These are phyloP conservation scores for Bucorvus abyssinicus DNA, from an alignment of 2,797 vertebrate genomes.

Conservation along the genomic window DNA sequence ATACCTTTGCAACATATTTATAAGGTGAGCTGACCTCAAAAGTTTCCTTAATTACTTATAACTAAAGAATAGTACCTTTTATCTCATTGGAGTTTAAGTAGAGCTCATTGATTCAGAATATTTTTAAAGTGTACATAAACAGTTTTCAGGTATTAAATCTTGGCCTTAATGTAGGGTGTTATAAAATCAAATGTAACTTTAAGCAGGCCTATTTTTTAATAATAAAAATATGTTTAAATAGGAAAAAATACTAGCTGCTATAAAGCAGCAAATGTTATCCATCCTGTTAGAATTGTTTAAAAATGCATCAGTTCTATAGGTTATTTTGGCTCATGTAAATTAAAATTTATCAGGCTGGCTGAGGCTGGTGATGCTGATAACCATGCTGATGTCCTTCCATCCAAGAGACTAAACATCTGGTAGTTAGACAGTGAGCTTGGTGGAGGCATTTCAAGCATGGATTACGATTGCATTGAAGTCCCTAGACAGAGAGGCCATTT, in stretches of 20 bases:
- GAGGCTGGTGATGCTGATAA: background rate
- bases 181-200: slow-evolving; percentile 56
- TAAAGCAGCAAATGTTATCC: slow-evolving; percentile 26
- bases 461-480: background rate
- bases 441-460: background rate
- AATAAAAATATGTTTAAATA: slow-evolving; percentile 50
- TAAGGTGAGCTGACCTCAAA: slow-evolving; percentile 62
- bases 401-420: background rate
- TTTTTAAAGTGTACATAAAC: slow-evolving; percentile 46
- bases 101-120: slow-evolving; percentile 52
- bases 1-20: slow-evolving; percentile 61
- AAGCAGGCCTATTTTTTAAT: slow-evolving; percentile 33
- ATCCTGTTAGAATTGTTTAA: slow-evolving; percentile 33
- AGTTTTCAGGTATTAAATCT: slow-evolving; percentile 66
- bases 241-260: slow-evolving; percentile 47
- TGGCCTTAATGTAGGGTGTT: slow-evolving; percentile 27
- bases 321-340: slow-evolving; percentile 17
- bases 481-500: background rate
- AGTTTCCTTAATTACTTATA: slow-evolving; percentile 36
- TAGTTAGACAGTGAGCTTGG: background rate
- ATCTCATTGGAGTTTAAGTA: slow-evolving; percentile 55
- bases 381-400: background rate
- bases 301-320: slow-evolving; percentile 38
- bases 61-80: slow-evolving; percentile 54
- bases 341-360: slow-evolving; percentile 9